Evolutionary conservation across 1,140 invertebrate species (phyloP), one percentile per base, ranked within the genome.

Genomic region (Eueides isabella): DNA sequence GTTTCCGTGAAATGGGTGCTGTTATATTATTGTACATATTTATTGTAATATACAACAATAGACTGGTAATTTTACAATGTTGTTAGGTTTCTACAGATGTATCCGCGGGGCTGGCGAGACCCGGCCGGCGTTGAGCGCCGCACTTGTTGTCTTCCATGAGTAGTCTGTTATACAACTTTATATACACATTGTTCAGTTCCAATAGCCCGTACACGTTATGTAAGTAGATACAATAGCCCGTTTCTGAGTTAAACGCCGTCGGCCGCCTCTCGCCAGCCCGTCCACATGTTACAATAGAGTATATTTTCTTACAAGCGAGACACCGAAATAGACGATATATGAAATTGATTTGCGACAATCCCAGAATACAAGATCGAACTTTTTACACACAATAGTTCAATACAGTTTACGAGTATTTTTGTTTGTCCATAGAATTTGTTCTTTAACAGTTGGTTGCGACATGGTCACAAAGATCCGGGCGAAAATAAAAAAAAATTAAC

Each of bases 321-420:
- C 82, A 85, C 86, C 86, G 88, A 85, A 89, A 90, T 91, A 89
- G 88, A 92, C 79, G n/a, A n/a, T 91, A 92, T 89, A 89, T 87
- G 67, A 88, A 87, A 91, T 91, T 92, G 80, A 91, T 88, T 92
- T 92, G 88, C 89, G 81, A 88, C 91, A 91, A 93, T 90, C 85
- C 91, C 91, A 93, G 91, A 93, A 92, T 93, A 93, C 91, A 93
- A 93, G 91, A 93, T 93, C 91, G 77, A 86, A 92, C 91, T 92
- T 93, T 93, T 93, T 93, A 93, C 91, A 92, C 83, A 89, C 87
- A 87, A 87, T 86, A 90, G 81, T 85, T 84, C 71, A 85, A 74
- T 81, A 80, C 84, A 84, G 74, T 80, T 85, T 89, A 63, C 7
- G 61, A 63, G 35, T 86, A 35, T 44, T 70, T 89, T 89, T 72